phyloP scores from a whole-genome alignment of 2,113 vertebrate species.

The Cnemophilus loriae region DNA sequence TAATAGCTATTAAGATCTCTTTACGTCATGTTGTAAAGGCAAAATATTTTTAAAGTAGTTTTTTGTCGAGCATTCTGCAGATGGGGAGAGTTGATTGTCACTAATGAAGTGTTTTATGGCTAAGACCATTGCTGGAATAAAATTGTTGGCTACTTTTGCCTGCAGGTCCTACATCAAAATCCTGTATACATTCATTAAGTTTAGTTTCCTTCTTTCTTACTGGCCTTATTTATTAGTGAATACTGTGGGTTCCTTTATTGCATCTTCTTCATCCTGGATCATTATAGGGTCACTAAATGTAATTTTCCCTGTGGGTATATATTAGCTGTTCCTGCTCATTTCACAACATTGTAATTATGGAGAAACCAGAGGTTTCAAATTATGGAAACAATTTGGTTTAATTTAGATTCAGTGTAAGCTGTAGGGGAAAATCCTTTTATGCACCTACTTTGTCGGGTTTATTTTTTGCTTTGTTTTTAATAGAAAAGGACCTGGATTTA shows the following conservation, averaged over 20 bases:
- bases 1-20: background rate
- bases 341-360: slow-evolving; percentile 26
- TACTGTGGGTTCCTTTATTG: slow-evolving; percentile 6
- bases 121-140: background rate
- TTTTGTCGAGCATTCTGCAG: background rate
- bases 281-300: slow-evolving; percentile 33
- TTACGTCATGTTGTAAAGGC: background rate
- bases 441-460: background rate
- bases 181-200: background rate
- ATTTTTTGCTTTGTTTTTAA: background rate
- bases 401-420: slow-evolving; percentile 21
- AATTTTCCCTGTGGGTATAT: slow-evolving; percentile 29
- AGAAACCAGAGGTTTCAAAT: slow-evolving; percentile 34
- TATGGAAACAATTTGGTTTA: slow-evolving; percentile 7
- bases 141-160: background rate
- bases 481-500: background rate
- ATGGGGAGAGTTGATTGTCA: background rate
- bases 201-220: background rate
- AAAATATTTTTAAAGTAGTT: background rate
- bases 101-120: background rate
- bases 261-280: slow-evolving; percentile 28
- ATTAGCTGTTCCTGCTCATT: slow-evolving; percentile 38
- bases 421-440: background rate
- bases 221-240: slow-evolving; percentile 19
- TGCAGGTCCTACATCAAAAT: background rate